Evolutionary conservation across 2,797 vertebrate species (phyloP).

Genomic region (Characodon lateralis): DNA sequence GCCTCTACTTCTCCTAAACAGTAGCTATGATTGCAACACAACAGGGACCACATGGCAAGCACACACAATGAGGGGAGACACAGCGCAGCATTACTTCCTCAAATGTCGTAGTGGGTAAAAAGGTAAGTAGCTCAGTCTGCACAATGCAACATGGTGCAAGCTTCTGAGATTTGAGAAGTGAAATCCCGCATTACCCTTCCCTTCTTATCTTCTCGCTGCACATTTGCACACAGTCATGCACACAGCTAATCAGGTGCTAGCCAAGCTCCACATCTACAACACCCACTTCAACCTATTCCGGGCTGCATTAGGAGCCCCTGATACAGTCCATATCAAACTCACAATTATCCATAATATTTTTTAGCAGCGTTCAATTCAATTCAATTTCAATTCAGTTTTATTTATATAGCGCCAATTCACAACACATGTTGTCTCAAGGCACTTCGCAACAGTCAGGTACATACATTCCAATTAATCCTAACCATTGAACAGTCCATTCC

Average conservation of each 20-base stretch:
- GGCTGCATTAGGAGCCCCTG: conserved; percentile 38
- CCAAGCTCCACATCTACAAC: conserved; percentile 44
- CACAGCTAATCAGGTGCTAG: conserved; percentile 39
- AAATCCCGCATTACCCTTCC: conserved; percentile 11
- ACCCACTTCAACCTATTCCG: conserved; percentile 57
- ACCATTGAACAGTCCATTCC: no score
- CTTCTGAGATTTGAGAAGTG: conserved; percentile 31
- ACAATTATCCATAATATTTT: conserved; percentile 4
- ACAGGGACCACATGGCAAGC: conserved; percentile 51
- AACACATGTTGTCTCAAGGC: no score
- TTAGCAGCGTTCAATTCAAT: no score
- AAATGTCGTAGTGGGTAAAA: conserved; percentile 24
- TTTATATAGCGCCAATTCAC: no score
- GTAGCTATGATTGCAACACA: conserved; percentile 52
- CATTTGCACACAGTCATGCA: conserved; percentile 19
- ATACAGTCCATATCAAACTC: conserved; percentile 24
- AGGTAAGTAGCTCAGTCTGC: conserved; percentile 23
- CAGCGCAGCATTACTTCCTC: conserved; percentile 53
- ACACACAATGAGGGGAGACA: conserved; percentile 10
- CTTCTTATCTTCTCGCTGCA: conserved; percentile 43
- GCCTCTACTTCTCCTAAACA: conserved; percentile 49
- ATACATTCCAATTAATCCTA: no score
- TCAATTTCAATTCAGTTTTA: no score
- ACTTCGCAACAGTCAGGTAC: no score
- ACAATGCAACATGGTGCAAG: conserved; percentile 8